Evolutionary conservation across 2,113 vertebrate species (phyloP).

Genomic region (Piliocolobus tephrosceles): DNA sequence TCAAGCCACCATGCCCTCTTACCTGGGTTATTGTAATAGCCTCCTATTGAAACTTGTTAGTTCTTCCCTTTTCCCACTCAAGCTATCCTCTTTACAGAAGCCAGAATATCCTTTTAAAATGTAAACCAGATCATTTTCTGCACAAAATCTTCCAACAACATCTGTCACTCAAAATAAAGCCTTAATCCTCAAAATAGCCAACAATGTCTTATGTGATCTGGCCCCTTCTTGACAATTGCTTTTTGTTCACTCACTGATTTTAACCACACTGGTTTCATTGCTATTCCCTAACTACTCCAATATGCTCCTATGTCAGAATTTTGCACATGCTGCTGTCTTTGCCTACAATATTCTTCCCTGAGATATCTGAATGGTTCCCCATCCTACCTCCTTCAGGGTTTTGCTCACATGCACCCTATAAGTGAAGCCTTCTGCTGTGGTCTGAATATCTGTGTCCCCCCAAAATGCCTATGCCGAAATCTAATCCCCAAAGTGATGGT

Average conservation of each 20-base stretch:
- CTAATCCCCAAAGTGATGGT: neutral
- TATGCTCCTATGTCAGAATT: accelerated
- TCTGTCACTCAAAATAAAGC: neutral
- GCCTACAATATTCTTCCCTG: neutral
- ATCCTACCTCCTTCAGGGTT: neutral
- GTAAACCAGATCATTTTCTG: neutral
- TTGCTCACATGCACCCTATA: neutral
- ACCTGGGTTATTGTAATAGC: too few species aligned
- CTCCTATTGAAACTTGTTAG: neutral
- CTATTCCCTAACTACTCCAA: neutral
- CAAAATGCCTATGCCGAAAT: neutral
- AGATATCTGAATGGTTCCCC: neutral
- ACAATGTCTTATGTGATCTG: accelerated
- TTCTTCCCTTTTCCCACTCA: neutral
- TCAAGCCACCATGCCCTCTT: neutral
- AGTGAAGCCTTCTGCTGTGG: neutral
- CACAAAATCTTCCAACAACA: neutral
- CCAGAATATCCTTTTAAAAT: neutral
- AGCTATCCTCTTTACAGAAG: neutral
- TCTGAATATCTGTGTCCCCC: neutral
- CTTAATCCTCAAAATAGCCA: neutral
- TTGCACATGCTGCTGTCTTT: neutral
- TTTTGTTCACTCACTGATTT: neutral
- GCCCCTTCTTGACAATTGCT: neutral
- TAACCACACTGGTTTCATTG: neutral